These are phyloP conservation scores for Perdita meconis DNA, from an alignment of 2,888 invertebrate species.

Conservation along the genomic window DNA sequence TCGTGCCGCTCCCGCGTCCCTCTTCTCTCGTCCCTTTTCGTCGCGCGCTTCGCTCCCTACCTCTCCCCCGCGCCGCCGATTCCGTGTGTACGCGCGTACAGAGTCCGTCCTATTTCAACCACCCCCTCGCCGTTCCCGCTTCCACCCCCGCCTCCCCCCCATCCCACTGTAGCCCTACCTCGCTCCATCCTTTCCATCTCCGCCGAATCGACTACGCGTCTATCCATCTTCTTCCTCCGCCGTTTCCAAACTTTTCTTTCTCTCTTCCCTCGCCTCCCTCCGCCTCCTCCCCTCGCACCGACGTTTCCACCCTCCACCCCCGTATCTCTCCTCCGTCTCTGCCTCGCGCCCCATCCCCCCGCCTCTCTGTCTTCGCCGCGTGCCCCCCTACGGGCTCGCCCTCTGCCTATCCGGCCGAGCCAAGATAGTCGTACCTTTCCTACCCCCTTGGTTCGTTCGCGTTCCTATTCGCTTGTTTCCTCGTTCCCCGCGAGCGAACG, in stretches of 20 bases:
- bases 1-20: slow-evolving; percentile 26
- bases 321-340: background rate
- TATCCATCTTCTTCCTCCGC: slow-evolving; percentile 55
- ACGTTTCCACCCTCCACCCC: background rate
- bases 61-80: slow-evolving; percentile 13
- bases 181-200: slow-evolving; percentile 38
- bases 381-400: background rate
- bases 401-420: slow-evolving; percentile 20
- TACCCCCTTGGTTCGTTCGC: slow-evolving; percentile 24
- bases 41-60: slow-evolving; percentile 20
- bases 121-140: too few relatives aligned
- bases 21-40: slow-evolving; percentile 34
- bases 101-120: slow-evolving; percentile 41
- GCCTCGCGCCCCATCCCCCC: background rate
- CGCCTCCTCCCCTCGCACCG: too few relatives aligned
- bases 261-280: slow-evolving; percentile 22
- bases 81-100: slow-evolving; percentile 35
- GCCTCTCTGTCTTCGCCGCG: slow-evolving; percentile 1
- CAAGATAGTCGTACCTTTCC: slow-evolving; percentile 27
- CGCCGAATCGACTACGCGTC: slow-evolving; percentile 57
- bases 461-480: slow-evolving; percentile 29
- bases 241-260: slow-evolving; percentile 54
- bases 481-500: slow-evolving; percentile 20
- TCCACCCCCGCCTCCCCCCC: slow-evolving; percentile 10
- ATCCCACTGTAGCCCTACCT: background rate